Evolutionary conservation across 2,888 invertebrate genomes (phyloP).

Genomic region (Tetragonisca angustula): DNA sequence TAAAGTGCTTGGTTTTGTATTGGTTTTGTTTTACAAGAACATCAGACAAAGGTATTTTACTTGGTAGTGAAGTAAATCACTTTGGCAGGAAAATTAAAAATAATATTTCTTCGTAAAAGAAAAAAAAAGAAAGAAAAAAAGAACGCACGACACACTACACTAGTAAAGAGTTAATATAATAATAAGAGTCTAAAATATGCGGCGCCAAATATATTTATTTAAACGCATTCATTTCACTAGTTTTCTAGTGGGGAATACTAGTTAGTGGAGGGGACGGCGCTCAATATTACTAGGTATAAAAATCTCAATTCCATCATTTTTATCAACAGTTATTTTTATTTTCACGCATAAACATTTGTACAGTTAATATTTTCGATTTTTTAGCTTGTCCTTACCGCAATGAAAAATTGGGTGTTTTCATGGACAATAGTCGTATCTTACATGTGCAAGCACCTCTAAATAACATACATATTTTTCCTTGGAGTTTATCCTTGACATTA

Average conservation of each 20-base stretch:
- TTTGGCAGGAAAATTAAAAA: neutral
- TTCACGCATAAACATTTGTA: neutral
- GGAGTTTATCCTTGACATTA: conserved; percentile 38
- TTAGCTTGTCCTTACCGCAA: neutral
- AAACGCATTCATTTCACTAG: neutral
- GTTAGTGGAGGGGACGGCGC: neutral
- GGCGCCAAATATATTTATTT: conserved; percentile 17
- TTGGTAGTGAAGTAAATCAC: neutral
- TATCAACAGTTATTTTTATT: neutral
- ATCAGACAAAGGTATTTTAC: neutral
- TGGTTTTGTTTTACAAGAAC: neutral
- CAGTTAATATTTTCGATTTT: neutral
- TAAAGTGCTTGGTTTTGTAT: no score
- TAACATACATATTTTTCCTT: conserved; percentile 16
- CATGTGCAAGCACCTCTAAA: neutral
- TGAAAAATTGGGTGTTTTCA: neutral
- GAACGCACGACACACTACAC: neutral
- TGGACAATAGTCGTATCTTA: neutral
- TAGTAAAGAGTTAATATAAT: neutral
- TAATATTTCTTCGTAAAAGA: no score
- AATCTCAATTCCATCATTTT: neutral
- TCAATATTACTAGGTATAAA: conserved; percentile 7
- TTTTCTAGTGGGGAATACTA: neutral
- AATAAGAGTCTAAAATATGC: neutral
- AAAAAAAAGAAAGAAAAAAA: no score